Conservation (phyloP, 2,113 vertebrate genomes). For the Zootoca vivipara region DNA sequence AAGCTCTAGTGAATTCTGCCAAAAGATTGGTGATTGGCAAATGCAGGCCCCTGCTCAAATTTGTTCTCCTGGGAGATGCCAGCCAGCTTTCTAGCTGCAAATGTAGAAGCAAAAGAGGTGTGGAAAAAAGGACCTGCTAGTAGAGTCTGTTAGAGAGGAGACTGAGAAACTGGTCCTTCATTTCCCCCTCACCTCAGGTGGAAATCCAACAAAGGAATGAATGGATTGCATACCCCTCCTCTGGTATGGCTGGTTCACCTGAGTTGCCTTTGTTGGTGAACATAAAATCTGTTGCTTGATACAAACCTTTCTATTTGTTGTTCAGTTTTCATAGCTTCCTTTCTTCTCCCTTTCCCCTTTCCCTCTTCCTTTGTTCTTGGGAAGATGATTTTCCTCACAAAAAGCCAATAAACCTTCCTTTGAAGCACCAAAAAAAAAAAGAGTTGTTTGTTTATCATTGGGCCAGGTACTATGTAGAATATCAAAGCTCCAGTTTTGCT, state of each 20-base stretch:
- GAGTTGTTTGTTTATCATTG: constrained; percentile 67
- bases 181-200: neutral
- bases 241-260: constrained; percentile 19
- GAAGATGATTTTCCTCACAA: constrained; percentile 44
- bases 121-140: neutral
- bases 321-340: constrained; percentile 17
- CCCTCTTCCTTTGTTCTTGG: constrained; percentile 46
- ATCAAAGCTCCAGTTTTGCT: constrained; percentile 59
- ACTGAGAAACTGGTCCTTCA: neutral
- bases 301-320: constrained; percentile 34
- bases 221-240: neutral
- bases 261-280: constrained; percentile 20
- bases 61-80: neutral
- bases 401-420: constrained; percentile 36
- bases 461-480: constrained; percentile 64
- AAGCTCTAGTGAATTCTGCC: too few species aligned
- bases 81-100: neutral
- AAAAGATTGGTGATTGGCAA: neutral
- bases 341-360: neutral
- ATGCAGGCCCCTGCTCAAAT: neutral
- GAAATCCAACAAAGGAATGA: neutral
- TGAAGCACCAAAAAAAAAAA: constrained; percentile 59
- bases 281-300: constrained; percentile 27
- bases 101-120: neutral
- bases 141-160: too few species aligned